Evolutionary conservation across 1,140 invertebrate species (phyloP), one percentile per base, ranked within the genome.

Genomic region (Pogonognathellus flavescens): DNA sequence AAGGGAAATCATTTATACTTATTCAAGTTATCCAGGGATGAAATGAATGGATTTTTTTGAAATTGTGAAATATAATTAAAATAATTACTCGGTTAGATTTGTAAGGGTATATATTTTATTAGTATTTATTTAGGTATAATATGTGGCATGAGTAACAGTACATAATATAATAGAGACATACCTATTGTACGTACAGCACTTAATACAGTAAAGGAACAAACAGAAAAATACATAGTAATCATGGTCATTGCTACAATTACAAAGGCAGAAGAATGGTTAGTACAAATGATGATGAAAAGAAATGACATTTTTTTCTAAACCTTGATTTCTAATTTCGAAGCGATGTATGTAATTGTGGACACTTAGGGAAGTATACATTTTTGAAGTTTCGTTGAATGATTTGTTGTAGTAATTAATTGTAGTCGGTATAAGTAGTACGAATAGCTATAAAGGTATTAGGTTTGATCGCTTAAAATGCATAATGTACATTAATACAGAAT

Each of bases 311-410:
- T 66, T 25, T 25, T 66, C 62, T 55, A 16, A 55, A 55, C 2
- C 22, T 25, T 66, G 62, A 22, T 25, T 25, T 25, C 20, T 66
- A 66, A 66, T 25, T 66, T 66, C 25, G 14, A 22, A 66, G 11
- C 20, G 8, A 25, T 13, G 62, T 66, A 66, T 66, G 25, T 10
- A 55, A 41, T 25, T 25, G 62, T 66, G 6, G 31, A 66, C 22
- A 60, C 14, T 20, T 66, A 66, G 62, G 13, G 20, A 66, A 66
- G 62, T 66, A 66, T 66, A 66, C 62, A 66, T 66, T 66, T 66
- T 66, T 66, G 62, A 66, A 25, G 14, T 66, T 13, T 20, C 62
- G 14, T 66, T 66, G 62, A 25, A 66, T 14, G 10, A 3, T 66
- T 66, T 25, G 11, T 18, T 66, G 18, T 66, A 66, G 20, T 41